Percentiles rank a stretch among this genome's conserved stretches.
phyloP scores from a whole-genome alignment of 2,797 vertebrate species.

The Synanceia verrucosa region DNA sequence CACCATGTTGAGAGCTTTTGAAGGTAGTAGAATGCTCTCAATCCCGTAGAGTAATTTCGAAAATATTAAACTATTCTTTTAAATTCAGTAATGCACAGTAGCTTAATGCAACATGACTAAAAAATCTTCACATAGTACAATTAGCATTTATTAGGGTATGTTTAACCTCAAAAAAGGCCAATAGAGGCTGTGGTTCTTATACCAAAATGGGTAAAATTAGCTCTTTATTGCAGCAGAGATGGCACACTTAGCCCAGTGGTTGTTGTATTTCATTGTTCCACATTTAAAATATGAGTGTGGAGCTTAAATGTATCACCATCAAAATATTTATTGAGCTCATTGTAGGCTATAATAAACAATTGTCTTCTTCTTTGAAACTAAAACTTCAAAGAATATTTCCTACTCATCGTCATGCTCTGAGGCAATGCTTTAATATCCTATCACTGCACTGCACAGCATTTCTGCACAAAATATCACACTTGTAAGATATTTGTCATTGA shows the following conservation, averaged over 20 bases:
- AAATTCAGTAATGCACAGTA: not conserved
- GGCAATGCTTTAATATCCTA: constrained; percentile 61
- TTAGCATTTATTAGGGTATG: no score
- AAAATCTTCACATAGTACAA: no score
- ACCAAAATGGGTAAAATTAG: not conserved
- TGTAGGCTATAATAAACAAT: constrained; percentile 27
- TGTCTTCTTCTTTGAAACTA: constrained; percentile 38
- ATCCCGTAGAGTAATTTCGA: not conserved
- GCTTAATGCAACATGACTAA: not conserved
- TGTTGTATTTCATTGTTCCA: constrained; percentile 9
- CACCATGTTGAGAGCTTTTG: no score
- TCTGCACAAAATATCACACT: constrained; percentile 62
- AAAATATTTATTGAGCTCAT: constrained; percentile 42
- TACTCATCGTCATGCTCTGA: constrained; percentile 39
- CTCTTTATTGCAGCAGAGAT: not conserved
- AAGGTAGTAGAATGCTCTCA: no score
- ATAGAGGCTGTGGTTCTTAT: not conserved
- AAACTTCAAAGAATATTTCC: constrained; percentile 58
- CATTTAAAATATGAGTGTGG: not conserved
- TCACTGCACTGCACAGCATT: constrained; percentile 58
- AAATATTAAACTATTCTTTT: not conserved
- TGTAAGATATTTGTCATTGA: constrained; percentile 50
- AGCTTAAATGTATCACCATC: constrained; percentile 33
- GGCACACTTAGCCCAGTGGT: not conserved
- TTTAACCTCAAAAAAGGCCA: no score